Base-by-base conservation (phyloP, 2,113 vertebrate genomes). In the Seriola quinqueradiata region DNA sequence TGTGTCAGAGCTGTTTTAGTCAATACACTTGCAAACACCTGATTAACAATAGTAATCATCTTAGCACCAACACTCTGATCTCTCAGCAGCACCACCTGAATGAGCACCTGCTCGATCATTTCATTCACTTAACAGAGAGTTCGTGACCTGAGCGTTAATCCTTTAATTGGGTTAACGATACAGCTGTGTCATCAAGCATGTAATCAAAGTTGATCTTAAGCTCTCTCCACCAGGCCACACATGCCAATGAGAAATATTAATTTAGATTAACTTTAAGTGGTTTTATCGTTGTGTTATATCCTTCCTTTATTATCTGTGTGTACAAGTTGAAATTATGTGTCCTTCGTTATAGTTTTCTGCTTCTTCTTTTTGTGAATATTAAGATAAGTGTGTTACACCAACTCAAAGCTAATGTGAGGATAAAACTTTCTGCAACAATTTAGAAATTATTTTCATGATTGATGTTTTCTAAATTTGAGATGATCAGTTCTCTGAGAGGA, bases 111-210 rank as follows among this genome's bases (percentile, higher is more conserved):
- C 77, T 71, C 14, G 19, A 19, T 80, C 36, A 17, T 75, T 76
- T 81, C 4, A 38, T 40, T 58, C 36, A 57, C 44, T 38, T 11
- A 23, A 59, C 19, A 50, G 76, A 61, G 61, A 63, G 21, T 16
- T 38, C 8, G n/a, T 83, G 74, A 72, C 77, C 58, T 48, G 19
- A 60, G 63, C 59, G 63, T 80, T 86, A 88, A 85, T 84, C 69
- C 52, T 44, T 75, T 25, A 80, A 79, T 50, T 77, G 67, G 54
- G 4, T 67, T 86, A 80, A 83, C 38, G 19, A 78, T 40, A 75
- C 58, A 59, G 64, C 59, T 72, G 55, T 88, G 32, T 61, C 68
- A 72, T 74, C 66, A 87, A 52, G 77, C 65, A 69, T 78, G 34
- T 75, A 74, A 87, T 66, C 55, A 11, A 57, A 81, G 11, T 75